Evolutionary conservation across 2,888 invertebrate genomes (phyloP).

Genomic region (Lamellibrachia satsuma): DNA sequence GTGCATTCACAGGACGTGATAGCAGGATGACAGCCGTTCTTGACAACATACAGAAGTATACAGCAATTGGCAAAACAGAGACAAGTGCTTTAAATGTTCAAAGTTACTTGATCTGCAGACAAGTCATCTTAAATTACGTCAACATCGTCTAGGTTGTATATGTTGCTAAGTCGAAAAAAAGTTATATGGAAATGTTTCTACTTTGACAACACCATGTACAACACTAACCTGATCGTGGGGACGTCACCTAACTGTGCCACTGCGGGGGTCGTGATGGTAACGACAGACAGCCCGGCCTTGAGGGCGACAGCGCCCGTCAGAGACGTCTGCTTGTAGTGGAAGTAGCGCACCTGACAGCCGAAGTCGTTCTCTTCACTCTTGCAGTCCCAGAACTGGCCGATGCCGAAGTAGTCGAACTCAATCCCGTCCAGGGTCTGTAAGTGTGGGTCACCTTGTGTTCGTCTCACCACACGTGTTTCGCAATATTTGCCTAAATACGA

Average conservation of each 20-base stretch:
- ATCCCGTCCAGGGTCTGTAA: slow-evolving; percentile 27
- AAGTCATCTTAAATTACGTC: too few relatives aligned
- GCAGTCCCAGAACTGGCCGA: slow-evolving; percentile 35
- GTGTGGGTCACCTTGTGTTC: slow-evolving; percentile 27
- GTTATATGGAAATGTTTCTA: too few relatives aligned
- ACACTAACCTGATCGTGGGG: slow-evolving; percentile 18
- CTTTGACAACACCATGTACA: not conserved
- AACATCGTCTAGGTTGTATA: too few relatives aligned
- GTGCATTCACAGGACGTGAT: too few relatives aligned
- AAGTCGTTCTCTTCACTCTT: slow-evolving; percentile 31
- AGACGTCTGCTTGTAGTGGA: slow-evolving; percentile 29
- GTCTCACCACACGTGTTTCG: not conserved
- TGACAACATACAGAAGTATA: too few relatives aligned
- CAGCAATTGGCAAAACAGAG: too few relatives aligned
- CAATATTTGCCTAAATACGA: slow-evolving; percentile 21
- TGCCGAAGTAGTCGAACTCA: slow-evolving; percentile 30
- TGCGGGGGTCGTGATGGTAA: slow-evolving; percentile 31
- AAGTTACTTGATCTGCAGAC: too few relatives aligned
- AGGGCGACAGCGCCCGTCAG: slow-evolving; percentile 32
- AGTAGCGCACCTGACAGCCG: slow-evolving; percentile 32
- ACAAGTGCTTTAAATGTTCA: too few relatives aligned
- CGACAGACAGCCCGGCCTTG: slow-evolving; percentile 25
- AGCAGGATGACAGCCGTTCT: too few relatives aligned
- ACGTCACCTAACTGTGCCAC: not conserved
- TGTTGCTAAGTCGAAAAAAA: too few relatives aligned